Conservation (phyloP, 2,888 invertebrate genomes). For the Volucella inflata region DNA sequence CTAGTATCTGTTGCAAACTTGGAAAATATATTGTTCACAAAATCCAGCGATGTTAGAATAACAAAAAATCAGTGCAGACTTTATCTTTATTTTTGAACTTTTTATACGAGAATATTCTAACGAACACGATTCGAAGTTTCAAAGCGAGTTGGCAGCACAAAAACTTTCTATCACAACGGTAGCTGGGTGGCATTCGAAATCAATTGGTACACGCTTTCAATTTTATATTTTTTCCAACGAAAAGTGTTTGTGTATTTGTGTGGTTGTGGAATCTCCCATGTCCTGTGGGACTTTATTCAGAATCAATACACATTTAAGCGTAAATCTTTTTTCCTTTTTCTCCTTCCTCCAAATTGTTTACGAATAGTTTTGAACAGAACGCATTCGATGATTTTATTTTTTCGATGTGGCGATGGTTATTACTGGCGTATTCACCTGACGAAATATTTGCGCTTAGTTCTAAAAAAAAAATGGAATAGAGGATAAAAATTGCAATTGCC, state of each 20-base stretch:
- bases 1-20: constrained; percentile 17
- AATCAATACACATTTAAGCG: constrained; percentile 10
- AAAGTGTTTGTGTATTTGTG: constrained; percentile 1
- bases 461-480: no score
- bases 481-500: no score
- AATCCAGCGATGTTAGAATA: not conserved
- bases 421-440: no score
- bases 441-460: no score
- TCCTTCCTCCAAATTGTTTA: no score
- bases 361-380: not conserved
- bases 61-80: not conserved
- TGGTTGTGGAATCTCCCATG: not conserved
- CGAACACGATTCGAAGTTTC: not conserved
- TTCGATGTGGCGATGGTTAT: no score
- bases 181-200: constrained; percentile 11
- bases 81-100: not conserved
- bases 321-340: no score
- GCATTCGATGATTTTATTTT: no score
- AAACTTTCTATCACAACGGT: constrained; percentile 16
- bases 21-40: not conserved
- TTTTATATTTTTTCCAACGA: not conserved
- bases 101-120: not conserved
- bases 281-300: constrained; percentile 17
- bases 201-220: constrained; percentile 12
- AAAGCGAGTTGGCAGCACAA: constrained; percentile 10